Percentiles rank a stretch among this genome's conserved stretches.
These are phyloP conservation scores for Sitta carolinensis DNA, from an alignment of 2,797 vertebrate species.

Conservation along the genomic window DNA sequence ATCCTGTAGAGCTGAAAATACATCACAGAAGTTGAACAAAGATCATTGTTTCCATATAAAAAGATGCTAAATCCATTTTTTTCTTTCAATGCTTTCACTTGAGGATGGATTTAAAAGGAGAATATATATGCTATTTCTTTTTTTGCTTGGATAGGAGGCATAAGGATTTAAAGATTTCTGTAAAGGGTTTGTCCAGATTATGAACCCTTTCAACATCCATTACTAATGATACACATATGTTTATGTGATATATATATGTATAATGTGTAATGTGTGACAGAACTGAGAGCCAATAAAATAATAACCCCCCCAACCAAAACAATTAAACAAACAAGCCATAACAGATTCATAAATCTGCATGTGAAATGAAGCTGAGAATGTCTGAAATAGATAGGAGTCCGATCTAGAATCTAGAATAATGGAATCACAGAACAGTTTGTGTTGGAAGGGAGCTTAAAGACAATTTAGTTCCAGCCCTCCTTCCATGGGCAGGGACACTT, in stretches of 20 bases:
- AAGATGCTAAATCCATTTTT: not conserved
- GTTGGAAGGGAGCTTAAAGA: not conserved
- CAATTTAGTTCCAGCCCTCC: not conserved
- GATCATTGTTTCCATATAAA: not conserved
- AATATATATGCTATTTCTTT: not conserved
- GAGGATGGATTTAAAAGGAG: not conserved
- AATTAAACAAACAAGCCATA: not conserved
- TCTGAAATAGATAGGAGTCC: not conserved
- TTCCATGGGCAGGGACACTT: not conserved
- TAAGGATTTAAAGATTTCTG: not conserved
- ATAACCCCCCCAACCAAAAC: fast-evolving
- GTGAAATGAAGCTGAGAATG: not conserved
- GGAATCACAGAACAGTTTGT: not conserved
- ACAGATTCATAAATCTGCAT: not conserved
- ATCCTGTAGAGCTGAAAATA: not conserved
- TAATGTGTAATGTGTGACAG: not conserved
- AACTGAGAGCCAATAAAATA: not conserved
- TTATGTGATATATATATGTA: not conserved
- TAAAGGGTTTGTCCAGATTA: not conserved
- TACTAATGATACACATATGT: not conserved
- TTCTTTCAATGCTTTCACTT: not conserved
- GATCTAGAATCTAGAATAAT: not conserved
- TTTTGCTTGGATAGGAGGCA: not conserved
- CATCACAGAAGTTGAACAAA: not conserved
- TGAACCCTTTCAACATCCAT: not conserved